These are phyloP conservation scores for Diploscapter pachys DNA, from an alignment of 1,140 invertebrate genomes.

Conservation along the genomic window DNA sequence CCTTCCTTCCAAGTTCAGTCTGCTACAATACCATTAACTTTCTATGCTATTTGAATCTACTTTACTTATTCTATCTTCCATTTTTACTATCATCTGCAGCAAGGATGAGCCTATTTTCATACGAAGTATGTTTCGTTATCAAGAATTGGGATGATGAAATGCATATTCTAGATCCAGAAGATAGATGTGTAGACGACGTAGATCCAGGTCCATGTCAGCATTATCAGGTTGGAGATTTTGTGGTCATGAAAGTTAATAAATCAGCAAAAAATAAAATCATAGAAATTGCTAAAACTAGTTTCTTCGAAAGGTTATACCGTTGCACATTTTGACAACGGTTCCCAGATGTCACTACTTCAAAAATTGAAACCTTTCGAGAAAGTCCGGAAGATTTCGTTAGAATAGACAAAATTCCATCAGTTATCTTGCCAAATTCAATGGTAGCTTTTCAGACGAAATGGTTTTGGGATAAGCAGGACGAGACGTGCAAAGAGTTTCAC, in stretches of 20 bases:
- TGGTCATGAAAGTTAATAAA: no score
- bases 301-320: no score
- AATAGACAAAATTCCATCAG: no score
- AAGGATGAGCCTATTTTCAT: slow-evolving; percentile 26
- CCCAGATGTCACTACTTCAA: no score
- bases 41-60: background rate
- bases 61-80: background rate
- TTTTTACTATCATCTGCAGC: background rate
- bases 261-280: no score
- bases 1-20: background rate
- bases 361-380: no score
- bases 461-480: slow-evolving; percentile 41
- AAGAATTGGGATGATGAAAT: background rate
- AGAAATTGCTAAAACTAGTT: no score
- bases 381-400: no score
- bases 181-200: slow-evolving; percentile 37
- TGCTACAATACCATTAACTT: background rate
- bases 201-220: slow-evolving; percentile 52
- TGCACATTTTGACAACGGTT: no score
- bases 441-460: slow-evolving; percentile 29
- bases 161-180: slow-evolving; percentile 24
- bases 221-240: slow-evolving; percentile 21
- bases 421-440: no score
- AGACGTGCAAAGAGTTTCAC: slow-evolving; percentile 49
- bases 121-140: slow-evolving; percentile 10